Conservation (phyloP, 2,797 vertebrate genomes). For the Karalla daura region DNA sequence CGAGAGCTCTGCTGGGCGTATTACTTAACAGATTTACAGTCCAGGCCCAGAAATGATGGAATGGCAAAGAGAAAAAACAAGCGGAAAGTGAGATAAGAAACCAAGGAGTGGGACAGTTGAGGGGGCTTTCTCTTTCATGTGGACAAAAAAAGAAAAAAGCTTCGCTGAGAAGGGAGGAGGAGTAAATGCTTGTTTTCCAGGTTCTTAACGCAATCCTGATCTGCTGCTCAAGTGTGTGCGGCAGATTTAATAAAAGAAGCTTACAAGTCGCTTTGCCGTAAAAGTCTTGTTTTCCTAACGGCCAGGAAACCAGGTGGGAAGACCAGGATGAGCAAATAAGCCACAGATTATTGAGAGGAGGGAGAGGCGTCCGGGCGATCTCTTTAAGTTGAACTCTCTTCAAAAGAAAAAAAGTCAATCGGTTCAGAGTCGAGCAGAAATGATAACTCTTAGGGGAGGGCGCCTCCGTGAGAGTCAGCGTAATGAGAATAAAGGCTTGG, state of each 20-base stretch:
- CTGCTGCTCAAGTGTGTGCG: background rate
- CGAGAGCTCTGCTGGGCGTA: slow-evolving; percentile 5
- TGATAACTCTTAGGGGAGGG: background rate
- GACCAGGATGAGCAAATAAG: slow-evolving; percentile 15
- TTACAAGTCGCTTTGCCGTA: slow-evolving; percentile 23
- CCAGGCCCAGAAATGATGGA: background rate
- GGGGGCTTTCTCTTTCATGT: slow-evolving; percentile 2
- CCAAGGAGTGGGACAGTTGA: background rate
- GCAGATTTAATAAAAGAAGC: slow-evolving; percentile 26
- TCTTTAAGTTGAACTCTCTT: background rate
- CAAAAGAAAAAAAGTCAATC: background rate
- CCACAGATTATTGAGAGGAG: slow-evolving; percentile 27
- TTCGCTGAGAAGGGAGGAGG: background rate
- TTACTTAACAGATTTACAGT: background rate
- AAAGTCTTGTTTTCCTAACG: slow-evolving; percentile 40
- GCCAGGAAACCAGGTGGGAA: slow-evolving; percentile 36
- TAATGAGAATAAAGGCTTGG: slow-evolving; percentile 5
- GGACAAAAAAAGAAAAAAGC: slow-evolving; percentile 1
- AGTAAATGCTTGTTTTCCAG: slow-evolving; percentile 3
- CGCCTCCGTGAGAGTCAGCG: background rate
- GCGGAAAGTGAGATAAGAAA: background rate
- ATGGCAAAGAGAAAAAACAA: background rate
- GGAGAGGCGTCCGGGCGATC: background rate
- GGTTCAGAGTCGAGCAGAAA: background rate
- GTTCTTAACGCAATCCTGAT: slow-evolving; percentile 35